Base-by-base conservation (phyloP, 2,113 vertebrate species). In the Grammomys surdaster region DNA sequence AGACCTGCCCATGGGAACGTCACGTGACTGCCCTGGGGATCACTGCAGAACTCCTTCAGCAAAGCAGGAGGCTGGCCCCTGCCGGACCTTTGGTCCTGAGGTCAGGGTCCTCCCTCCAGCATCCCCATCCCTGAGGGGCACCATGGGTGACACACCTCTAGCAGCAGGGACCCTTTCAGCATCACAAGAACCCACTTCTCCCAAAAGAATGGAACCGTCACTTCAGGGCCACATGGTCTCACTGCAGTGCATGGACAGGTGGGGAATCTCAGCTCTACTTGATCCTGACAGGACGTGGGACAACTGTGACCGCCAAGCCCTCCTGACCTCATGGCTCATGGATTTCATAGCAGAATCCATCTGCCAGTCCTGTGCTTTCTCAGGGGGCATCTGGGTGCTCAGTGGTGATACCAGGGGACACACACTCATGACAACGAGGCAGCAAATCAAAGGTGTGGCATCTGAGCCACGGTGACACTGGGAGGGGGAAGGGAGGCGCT, bases 341-440 rank as follows among this genome's bases (percentile, higher is more conserved):
- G 51, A 1, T 33, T 31, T 19, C 40, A 14, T 36, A 26, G 78
- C 43, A 43, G 58, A 2, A 14, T n/a, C 3, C 0, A 3, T 8
- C 20, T 3, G 36, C 8, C 36, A 10, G 8, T 4, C 43, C 24
- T 43, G 31, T 13, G 43, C 51, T 51, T 65, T 65, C 54, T n/a
- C 67, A 4, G 0, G 17, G 56, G 76, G 16, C 54, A 10, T 3
- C 33, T 17, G 58, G 26, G 12, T 4, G 0, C 63, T 90, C 46
- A 22, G 16, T 5, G 46, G 28, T 51, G 58, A 90, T 48, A 31
- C 26, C 8, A 56, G 36, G 80, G 36, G 75, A 43, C 36, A 19
- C 12, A 4, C 20, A 31, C 17, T 60, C 17, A 1, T 3, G 24
- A 80, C 48, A 4, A 12, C 0, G 0, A 26, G 65, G 72, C 4